Evolutionary conservation across 1,140 invertebrate genomes (phyloP), one percentile per base, ranked within the genome.

Genomic region (Chrysoperla carnea): DNA sequence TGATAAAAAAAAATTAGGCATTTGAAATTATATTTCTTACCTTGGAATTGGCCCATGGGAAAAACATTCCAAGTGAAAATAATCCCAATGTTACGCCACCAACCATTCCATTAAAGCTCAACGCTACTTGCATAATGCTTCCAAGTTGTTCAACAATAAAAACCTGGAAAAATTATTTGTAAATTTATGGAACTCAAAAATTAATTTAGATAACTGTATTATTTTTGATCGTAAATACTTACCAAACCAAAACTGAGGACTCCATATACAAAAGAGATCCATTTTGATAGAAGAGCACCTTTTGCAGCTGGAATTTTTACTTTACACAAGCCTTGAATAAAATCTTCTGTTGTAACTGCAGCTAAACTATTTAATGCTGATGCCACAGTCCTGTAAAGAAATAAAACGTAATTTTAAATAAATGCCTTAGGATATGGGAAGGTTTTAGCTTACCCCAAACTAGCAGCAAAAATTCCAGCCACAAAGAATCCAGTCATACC

Each of bases 281-380:
- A 68, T 60, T 76, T 78, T 0, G 77, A 72, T 39, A 71, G 66
- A 41, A 64, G 49, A 1, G 83, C 82, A 35, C 80, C 80, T 57
- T 72, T 78, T 9, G 70, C 58, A 6, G 84, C 77, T 1, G 75
- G 71, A 40, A 90, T 59, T 42, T 75, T 70, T 13, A 78, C 71
- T 8, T 71, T 70, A 23, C 81, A 71, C 3, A 78, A 63, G 4
- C 76, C 75, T 38, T 72, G 73, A 0, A 90, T 60, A 41, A 92
- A 73, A 62, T 95, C 91, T 60, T 94, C 81, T 54, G 87, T 79
- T 4, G 84, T 84, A 4, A 94, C 84, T 0, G 91, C 89, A 0
- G 90, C 79, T 37, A 95, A 61, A 0, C 89, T 91, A 57, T 93
- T 94, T 37, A 94, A 60, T 0, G 88, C 87, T 15, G 86, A 88